phyloP scores from a whole-genome alignment of 1,140 invertebrate genomes.

The Pomacea maculata region DNA sequence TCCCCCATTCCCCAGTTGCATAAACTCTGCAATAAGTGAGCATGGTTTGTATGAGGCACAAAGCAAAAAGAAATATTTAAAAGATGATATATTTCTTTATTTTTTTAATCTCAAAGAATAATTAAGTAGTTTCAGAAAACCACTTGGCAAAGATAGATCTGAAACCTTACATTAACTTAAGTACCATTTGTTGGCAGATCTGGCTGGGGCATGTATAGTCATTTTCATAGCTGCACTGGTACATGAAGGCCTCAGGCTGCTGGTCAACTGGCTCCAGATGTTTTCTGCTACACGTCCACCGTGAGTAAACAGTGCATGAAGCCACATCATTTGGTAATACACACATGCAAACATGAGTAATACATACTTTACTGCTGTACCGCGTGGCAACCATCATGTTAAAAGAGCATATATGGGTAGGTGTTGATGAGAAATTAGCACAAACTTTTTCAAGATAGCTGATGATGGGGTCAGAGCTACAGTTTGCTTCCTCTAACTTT shows the following conservation, averaged over 20 bases:
- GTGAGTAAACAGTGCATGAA: neutral
- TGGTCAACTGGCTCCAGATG: slow-evolving; percentile 7
- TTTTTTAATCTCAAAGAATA: no score
- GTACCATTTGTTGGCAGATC: neutral
- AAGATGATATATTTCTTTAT: no score
- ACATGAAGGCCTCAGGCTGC: slow-evolving; percentile 1
- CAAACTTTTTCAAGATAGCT: neutral
- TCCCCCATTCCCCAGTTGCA: no score
- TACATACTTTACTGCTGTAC: neutral
- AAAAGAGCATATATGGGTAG: neutral
- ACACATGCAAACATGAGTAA: neutral
- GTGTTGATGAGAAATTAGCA: neutral
- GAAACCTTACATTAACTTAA: no score
- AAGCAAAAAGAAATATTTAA: no score
- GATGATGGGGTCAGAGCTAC: neutral
- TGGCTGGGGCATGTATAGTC: slow-evolving; percentile 6
- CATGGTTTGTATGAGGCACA: no score
- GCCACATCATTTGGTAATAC: neutral
- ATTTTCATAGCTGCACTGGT: neutral
- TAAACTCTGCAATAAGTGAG: no score
- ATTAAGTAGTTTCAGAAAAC: no score
- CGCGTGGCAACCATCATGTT: neutral
- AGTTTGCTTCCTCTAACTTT: neutral
- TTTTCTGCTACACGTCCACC: neutral
- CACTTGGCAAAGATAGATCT: no score